phyloP scores from a whole-genome alignment of 1,140 invertebrate species.

The Coptotermes formosanus region DNA sequence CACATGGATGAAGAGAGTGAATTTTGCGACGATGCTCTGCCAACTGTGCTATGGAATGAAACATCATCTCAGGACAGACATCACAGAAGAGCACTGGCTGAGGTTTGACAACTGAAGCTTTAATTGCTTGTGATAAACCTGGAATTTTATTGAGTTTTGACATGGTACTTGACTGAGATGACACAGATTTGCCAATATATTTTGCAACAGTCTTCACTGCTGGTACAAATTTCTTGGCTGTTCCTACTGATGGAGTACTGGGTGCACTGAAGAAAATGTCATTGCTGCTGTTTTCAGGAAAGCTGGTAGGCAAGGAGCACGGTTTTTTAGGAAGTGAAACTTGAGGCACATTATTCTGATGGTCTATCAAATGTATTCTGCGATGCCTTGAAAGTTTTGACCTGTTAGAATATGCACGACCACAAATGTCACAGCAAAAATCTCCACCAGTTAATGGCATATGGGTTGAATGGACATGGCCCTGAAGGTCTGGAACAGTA shows the following conservation, averaged over 20 bases:
- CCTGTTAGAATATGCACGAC: slow-evolving; percentile 54
- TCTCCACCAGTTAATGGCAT: slow-evolving; percentile 52
- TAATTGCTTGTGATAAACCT: too few species aligned
- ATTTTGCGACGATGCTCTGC: slow-evolving; percentile 54
- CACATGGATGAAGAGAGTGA: slow-evolving; percentile 60
- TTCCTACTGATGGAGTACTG: not conserved
- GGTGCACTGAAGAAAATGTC: not conserved
- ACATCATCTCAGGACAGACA: slow-evolving; percentile 48
- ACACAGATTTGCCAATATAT: not conserved
- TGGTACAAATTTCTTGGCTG: not conserved
- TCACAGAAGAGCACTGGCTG: slow-evolving; percentile 42
- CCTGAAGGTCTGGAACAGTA: slow-evolving; percentile 48
- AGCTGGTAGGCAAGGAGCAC: not conserved
- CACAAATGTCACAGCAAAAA: slow-evolving; percentile 56
- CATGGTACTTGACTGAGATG: not conserved
- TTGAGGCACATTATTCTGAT: not conserved
- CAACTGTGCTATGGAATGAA: slow-evolving; percentile 52
- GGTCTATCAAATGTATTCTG: slow-evolving; percentile 48
- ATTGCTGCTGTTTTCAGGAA: not conserved
- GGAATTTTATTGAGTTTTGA: not conserved
- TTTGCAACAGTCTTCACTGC: not conserved
- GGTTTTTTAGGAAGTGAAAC: not conserved
- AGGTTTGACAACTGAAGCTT: not conserved
- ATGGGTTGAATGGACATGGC: slow-evolving; percentile 51
- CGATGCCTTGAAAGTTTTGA: slow-evolving; percentile 57